These are phyloP conservation scores for Anthophora plumipes DNA, from an alignment of 2,888 invertebrate genomes.

Conservation along the genomic window DNA sequence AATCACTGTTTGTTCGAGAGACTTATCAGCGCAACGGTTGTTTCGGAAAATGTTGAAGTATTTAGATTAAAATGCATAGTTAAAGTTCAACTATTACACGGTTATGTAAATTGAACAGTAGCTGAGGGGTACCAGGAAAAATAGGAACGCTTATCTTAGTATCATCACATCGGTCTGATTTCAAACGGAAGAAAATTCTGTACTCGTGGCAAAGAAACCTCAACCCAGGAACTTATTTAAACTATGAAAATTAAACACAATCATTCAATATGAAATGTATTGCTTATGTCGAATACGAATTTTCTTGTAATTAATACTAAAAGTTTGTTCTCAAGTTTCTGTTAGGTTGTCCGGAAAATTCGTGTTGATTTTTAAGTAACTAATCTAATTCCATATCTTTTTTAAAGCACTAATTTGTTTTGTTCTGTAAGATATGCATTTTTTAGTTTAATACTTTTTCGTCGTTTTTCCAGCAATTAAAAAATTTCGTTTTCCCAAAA, in stretches of 20 bases:
- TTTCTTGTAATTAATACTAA: neutral
- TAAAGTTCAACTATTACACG: constrained; percentile 29
- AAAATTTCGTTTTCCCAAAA: too few relatives aligned
- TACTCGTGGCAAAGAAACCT: constrained; percentile 35
- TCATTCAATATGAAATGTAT: neutral
- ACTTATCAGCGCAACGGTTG: constrained; percentile 2
- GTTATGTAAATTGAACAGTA: constrained; percentile 41
- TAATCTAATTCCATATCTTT: too few relatives aligned
- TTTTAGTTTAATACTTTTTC: too few relatives aligned
- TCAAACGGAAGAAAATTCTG: neutral
- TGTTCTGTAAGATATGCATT: too few relatives aligned
- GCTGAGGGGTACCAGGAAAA: neutral
- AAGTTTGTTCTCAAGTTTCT: neutral
- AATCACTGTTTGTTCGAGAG: constrained; percentile 13
- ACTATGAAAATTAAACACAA: constrained; percentile 15
- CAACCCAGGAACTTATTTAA: constrained; percentile 9
- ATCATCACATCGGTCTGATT: constrained; percentile 20
- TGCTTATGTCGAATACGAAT: neutral
- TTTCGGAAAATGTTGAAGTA: constrained; percentile 13
- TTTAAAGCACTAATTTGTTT: too few relatives aligned
- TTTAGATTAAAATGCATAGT: constrained; percentile 39
- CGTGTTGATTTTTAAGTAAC: too few relatives aligned
- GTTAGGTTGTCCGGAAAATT: too few relatives aligned
- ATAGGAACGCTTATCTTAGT: constrained; percentile 26
- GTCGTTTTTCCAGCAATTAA: too few relatives aligned